Evolutionary conservation across 2,797 vertebrate species (phyloP).

Genomic region (Microctenopoma steveboyesi): DNA sequence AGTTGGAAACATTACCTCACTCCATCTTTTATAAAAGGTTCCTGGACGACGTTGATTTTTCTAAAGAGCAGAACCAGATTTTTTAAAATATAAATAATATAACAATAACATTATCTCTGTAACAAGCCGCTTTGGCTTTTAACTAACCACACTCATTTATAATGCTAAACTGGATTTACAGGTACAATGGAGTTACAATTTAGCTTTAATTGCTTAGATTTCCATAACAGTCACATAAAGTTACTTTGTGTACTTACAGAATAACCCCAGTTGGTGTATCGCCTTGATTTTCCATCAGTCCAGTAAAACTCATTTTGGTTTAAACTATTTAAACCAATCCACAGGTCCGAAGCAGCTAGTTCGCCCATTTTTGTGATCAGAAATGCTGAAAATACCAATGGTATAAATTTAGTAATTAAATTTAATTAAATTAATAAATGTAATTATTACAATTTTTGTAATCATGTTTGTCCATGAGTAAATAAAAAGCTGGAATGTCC

Average conservation of each 20-base stretch:
- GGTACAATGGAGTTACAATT: neutral
- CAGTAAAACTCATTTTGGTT: constrained; percentile 87
- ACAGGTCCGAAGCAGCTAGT: constrained; percentile 62
- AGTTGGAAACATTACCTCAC: constrained; percentile 65
- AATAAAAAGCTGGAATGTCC: too few relatives aligned
- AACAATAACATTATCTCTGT: neutral
- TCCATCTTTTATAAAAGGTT: constrained; percentile 68
- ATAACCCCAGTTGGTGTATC: constrained; percentile 89
- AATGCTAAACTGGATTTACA: too few relatives aligned
- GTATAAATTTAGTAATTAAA: neutral
- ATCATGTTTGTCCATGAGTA: too few relatives aligned
- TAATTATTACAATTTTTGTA: too few relatives aligned
- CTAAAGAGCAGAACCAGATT: constrained; percentile 48
- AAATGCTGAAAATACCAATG: constrained; percentile 58
- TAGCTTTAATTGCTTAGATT: neutral
- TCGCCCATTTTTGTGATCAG: constrained; percentile 54
- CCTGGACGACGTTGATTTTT: constrained; percentile 37
- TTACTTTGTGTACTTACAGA: constrained; percentile 46
- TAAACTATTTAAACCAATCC: constrained; percentile 90
- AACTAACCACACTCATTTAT: too few relatives aligned
- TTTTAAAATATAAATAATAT: neutral
- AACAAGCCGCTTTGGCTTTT: neutral
- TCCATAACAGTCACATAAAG: neutral
- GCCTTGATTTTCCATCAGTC: constrained; percentile 87
- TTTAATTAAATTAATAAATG: neutral